Base-by-base conservation (phyloP, 2,797 vertebrate genomes). In the Sitta carolinensis region DNA sequence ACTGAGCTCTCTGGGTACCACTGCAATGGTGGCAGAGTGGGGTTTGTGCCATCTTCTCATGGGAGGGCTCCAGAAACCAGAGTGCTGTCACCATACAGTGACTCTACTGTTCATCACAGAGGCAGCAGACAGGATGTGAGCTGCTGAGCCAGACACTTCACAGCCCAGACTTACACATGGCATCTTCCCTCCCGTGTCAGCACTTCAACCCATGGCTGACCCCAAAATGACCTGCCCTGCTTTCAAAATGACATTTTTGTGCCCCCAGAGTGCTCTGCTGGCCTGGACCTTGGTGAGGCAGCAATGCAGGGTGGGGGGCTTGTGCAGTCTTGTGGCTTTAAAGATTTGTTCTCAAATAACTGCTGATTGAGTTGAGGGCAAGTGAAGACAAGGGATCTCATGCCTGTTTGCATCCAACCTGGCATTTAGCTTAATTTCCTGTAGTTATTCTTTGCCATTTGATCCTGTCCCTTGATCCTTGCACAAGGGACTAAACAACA, bases 291-390 rank as follows among this genome's bases (percentile, higher is more conserved):
- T 4, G 2, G 36, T 21, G 12, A 85, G 45, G 12, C 45, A 81
- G 36, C 6, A 5, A 1, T 26, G 40, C 14, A 51, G 20, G 3
- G 0, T 36, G 43, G 17, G 8, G 2, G 16, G 11, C 14, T 68
- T 6, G 1, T 1, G 5, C 30, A 67, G n/a, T 4, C 32, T 42
- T 36, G 16, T 25, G 38, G 43, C 47, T 86, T 66, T 54, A 16
- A 36, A 77, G n/a, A 43, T 36, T 36, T 25, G 10, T 25, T 40
- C 58, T 72, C 74, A 63, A 67, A 80, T 61, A 77, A 48, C 40
- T 68, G 27, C 13, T 69, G 45, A 45, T 4, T 0, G 0, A 78
- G 27, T 7, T 47, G 8, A 40, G 47, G 34, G 50, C 47, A 62
- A 67, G 8, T 34, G 17, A 66, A 16, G 12, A 58, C n/a, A 61